phyloP scores from a whole-genome alignment of 2,888 invertebrate genomes.

The Agapostemon virescens region DNA sequence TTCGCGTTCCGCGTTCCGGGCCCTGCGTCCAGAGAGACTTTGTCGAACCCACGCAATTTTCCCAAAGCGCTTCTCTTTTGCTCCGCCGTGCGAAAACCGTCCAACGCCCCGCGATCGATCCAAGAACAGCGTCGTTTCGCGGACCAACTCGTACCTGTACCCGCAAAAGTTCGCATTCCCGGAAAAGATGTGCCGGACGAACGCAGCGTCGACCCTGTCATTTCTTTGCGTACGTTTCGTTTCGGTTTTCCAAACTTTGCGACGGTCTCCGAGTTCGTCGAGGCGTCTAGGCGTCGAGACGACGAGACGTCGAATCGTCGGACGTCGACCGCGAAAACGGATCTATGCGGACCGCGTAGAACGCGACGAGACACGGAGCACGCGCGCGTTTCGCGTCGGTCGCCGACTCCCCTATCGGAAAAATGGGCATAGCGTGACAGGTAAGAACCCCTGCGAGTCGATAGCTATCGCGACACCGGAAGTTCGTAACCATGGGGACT shows the following conservation, averaged over 20 bases:
- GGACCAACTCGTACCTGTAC: too few species aligned
- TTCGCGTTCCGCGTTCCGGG: background rate
- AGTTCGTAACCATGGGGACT: conserved; percentile 43
- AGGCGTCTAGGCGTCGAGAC: background rate
- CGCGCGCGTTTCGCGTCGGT: conserved; percentile 40
- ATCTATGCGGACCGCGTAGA: conserved; percentile 2
- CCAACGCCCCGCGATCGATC: background rate
- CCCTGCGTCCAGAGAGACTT: background rate
- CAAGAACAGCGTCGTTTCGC: too few species aligned
- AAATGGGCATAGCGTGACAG: conserved; percentile 61
- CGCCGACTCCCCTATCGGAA: conserved; percentile 36
- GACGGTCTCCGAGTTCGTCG: background rate
- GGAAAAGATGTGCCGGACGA: too few species aligned
- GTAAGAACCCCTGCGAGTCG: conserved; percentile 55
- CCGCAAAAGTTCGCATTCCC: too few species aligned
- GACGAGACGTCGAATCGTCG: background rate
- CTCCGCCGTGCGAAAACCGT: background rate
- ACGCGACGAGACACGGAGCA: conserved; percentile 11
- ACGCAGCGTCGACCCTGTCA: too few species aligned
- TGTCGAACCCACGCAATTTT: conserved; percentile 45
- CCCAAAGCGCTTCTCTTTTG: conserved; percentile 50
- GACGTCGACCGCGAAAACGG: conserved; percentile 24
- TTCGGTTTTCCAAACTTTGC: background rate
- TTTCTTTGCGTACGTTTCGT: too few species aligned
- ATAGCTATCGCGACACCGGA: conserved; percentile 60